Conservation (phyloP, 2,888 invertebrate genomes). For the Caenorhabditis wallacei region DNA sequence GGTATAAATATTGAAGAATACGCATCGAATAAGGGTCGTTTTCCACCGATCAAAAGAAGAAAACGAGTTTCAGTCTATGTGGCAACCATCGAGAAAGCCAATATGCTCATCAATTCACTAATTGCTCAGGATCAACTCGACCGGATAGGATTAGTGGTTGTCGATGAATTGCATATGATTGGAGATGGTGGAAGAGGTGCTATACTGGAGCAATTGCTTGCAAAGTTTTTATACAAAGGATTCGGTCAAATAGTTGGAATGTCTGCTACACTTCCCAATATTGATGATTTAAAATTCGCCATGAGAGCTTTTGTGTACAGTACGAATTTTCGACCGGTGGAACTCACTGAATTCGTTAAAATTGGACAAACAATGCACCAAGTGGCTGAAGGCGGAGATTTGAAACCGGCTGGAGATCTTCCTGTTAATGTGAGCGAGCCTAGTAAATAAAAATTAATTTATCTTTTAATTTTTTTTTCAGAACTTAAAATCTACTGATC, state of each 20-base stretch:
- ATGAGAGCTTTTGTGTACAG: constrained; percentile 90
- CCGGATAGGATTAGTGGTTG: constrained; percentile 89
- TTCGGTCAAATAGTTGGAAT: constrained; percentile 92
- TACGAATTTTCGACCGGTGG: constrained; percentile 90
- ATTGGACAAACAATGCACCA: constrained; percentile 67
- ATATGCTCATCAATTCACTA: constrained; percentile 90
- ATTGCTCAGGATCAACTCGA: constrained; percentile 89
- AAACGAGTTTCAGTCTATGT: constrained; percentile 90
- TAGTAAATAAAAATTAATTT: neutral
- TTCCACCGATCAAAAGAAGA: constrained; percentile 90
- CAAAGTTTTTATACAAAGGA: constrained; percentile 87
- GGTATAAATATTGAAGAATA: constrained; percentile 96
- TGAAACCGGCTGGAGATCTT: constrained; percentile 69
- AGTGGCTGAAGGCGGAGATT: constrained; percentile 52
- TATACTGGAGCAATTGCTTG: constrained; percentile 90
- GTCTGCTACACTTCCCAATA: constrained; percentile 97
- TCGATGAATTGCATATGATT: constrained; percentile 94
- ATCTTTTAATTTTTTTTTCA: constrained; percentile 17
- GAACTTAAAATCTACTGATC: constrained; percentile 66
- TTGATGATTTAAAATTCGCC: constrained; percentile 90
- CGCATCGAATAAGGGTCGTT: constrained; percentile 88
- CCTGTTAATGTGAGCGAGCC: constrained; percentile 58
- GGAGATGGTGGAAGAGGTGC: constrained; percentile 92
- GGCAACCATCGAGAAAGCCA: constrained; percentile 94
- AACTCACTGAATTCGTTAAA: constrained; percentile 71